Conservation (phyloP, 2,888 invertebrate genomes). For the Escarpia spicata region DNA sequence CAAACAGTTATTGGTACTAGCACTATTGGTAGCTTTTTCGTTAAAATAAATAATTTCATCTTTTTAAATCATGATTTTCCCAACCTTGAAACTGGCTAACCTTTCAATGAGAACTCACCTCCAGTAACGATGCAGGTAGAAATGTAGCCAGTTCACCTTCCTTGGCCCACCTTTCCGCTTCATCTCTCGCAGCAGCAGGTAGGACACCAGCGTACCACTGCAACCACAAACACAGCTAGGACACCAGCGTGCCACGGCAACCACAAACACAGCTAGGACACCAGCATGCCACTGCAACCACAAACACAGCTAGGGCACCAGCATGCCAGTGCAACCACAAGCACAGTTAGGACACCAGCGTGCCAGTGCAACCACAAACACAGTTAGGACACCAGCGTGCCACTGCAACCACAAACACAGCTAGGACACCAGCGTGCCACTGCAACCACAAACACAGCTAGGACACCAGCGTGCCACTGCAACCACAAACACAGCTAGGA, state of each 20-base stretch:
- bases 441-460: no score
- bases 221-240: slow-evolving; percentile 40
- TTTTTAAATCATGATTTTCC: neutral
- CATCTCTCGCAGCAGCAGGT: slow-evolving; percentile 44
- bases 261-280: neutral
- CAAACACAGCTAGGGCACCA: neutral
- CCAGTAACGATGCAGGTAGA: slow-evolving; percentile 43
- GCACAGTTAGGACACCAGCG: slow-evolving; percentile 24
- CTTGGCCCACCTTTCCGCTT: slow-evolving; percentile 33
- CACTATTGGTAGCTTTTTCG: no score
- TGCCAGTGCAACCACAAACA: slow-evolving; percentile 40
- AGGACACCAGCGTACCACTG: slow-evolving; percentile 48
- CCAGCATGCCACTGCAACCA: neutral
- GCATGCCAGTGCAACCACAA: neutral
- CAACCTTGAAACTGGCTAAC: neutral
- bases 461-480: neutral
- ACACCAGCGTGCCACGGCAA: slow-evolving; percentile 48
- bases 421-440: neutral
- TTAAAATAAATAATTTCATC: no score
- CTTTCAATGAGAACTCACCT: slow-evolving; percentile 34
- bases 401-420: neutral
- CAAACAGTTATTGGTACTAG: no score
- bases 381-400: neutral
- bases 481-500: no score
- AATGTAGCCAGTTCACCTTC: slow-evolving; percentile 44